Evolutionary conservation across 2,888 invertebrate genomes (phyloP).

Genomic region (Ceramica pisi): DNA sequence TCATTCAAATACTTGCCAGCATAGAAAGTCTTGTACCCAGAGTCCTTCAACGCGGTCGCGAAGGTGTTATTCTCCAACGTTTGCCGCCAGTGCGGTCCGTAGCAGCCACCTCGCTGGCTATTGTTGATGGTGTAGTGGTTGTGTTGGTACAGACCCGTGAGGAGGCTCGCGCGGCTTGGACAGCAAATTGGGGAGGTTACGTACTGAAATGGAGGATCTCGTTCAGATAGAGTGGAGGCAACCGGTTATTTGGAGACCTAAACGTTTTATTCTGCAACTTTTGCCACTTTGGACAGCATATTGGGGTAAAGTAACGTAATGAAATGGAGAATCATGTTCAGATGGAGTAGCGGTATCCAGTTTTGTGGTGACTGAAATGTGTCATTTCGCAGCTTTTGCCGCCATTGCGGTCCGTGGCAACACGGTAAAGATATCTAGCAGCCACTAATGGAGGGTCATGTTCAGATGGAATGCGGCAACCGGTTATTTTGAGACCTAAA

Average conservation of each 20-base stretch:
- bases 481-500: conserved; percentile 77
- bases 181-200: conserved; percentile 97
- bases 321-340: conserved; percentile 31
- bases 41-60: conserved; percentile 92
- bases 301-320: conserved; percentile 96
- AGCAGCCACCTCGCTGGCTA: conserved; percentile 94
- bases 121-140: conserved; percentile 95
- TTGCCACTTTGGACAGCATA: conserved; percentile 96
- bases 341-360: not conserved
- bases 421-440: too few species aligned
- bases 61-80: conserved; percentile 92
- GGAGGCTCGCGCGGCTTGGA: conserved; percentile 96
- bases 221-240: not conserved
- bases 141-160: conserved; percentile 96
- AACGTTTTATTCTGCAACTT: conserved; percentile 91
- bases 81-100: conserved; percentile 92
- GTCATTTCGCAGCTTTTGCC: too few species aligned
- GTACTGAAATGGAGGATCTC: conserved; percentile 90
- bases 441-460: too few species aligned
- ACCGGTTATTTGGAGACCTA: too few species aligned
- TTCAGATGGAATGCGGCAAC: too few species aligned
- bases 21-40: conserved; percentile 96
- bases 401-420: too few species aligned
- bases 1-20: conserved; percentile 98
- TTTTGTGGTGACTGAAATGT: too few species aligned